These are phyloP conservation scores for Phragmatobia fuliginosa DNA, from an alignment of 2,888 invertebrate species.

Conservation along the genomic window DNA sequence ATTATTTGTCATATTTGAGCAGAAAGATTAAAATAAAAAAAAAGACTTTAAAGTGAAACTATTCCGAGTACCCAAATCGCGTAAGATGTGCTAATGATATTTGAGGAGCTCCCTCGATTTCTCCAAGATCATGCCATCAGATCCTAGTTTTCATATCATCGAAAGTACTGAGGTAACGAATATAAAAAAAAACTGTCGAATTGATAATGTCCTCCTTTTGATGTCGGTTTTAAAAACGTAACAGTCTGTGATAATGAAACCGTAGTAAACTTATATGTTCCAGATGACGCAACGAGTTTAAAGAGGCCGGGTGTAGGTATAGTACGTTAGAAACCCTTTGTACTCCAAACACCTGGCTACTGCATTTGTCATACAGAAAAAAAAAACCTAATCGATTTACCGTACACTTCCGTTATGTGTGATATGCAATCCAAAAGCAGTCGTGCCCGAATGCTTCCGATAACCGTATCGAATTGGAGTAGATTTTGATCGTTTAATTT, in stretches of 20 bases:
- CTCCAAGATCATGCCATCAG: too few relatives aligned
- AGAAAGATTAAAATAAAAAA: too few relatives aligned
- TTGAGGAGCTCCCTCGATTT: too few relatives aligned
- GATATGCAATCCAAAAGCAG: background rate
- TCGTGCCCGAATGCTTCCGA: background rate
- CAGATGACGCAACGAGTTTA: background rate
- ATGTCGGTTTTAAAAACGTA: too few relatives aligned
- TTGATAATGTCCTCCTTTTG: too few relatives aligned
- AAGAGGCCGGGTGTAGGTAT: background rate
- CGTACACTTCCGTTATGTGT: conserved; percentile 5
- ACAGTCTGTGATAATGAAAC: background rate
- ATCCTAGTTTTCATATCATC: too few relatives aligned
- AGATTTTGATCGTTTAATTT: background rate
- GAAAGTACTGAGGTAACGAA: too few relatives aligned
- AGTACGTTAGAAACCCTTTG: conserved; percentile 1
- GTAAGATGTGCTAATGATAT: too few relatives aligned
- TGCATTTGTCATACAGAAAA: background rate
- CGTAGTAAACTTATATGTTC: background rate
- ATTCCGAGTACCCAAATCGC: too few relatives aligned
- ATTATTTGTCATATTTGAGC: too few relatives aligned
- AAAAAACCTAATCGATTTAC: conserved; percentile 1
- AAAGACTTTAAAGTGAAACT: too few relatives aligned
- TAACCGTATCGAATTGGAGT: conserved; percentile 7
- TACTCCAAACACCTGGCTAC: background rate
- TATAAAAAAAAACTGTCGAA: too few relatives aligned